A percentile compares a stretch with the other conserved stretches of the same genome.
phyloP scores from a whole-genome alignment of 2,797 vertebrate species.

The Parauchenoglanis ngamensis region DNA sequence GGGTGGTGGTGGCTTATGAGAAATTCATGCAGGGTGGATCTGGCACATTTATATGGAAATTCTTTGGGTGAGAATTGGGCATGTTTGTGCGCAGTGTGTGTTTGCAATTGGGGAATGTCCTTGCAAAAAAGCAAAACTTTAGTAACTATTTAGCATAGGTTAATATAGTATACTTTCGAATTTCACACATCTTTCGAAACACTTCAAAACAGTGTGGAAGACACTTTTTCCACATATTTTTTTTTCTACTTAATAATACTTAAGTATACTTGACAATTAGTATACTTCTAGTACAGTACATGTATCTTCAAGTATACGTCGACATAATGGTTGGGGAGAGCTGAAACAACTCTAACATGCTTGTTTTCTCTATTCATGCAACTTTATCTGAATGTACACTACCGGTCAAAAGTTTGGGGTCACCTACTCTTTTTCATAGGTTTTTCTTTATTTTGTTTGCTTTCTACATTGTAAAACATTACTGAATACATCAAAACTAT shows the following conservation, averaged over 20 bases:
- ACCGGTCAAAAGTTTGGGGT: no score
- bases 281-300: neutral
- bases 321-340: neutral
- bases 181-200: neutral
- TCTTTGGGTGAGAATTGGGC: neutral
- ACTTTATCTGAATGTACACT: neutral
- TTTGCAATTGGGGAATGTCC: neutral
- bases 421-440: no score
- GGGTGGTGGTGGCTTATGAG: neutral
- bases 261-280: neutral
- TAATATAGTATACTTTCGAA: neutral
- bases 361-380: neutral
- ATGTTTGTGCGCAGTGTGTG: neutral
- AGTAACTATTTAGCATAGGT: neutral
- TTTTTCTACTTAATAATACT: neutral
- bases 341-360: neutral
- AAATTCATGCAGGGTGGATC: neutral
- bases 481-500: no score
- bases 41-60: slow-evolving; percentile 23
- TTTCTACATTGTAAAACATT: no score
- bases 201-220: neutral
- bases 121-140: neutral
- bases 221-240: neutral
- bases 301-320: neutral
- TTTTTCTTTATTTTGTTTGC: no score